Evolutionary conservation across 2,113 vertebrate species (phyloP).

Genomic region (Campylorhamphus procurvoides): DNA sequence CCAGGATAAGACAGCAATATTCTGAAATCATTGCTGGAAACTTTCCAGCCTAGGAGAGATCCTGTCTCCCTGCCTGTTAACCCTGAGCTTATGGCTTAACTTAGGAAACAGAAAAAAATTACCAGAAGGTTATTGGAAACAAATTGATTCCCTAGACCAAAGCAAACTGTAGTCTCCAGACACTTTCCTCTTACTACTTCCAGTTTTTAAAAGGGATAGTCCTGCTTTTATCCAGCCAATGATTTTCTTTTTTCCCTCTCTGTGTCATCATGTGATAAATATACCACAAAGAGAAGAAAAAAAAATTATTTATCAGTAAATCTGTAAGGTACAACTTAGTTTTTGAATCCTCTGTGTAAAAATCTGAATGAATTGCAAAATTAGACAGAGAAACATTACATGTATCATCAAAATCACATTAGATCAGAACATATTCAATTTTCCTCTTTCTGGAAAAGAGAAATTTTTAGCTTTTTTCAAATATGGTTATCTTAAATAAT

Average conservation of each 20-base stretch:
- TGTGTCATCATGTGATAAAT: neutral
- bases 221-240: neutral
- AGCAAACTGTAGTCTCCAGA: neutral
- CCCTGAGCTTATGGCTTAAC: neutral
- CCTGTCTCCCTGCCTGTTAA: neutral
- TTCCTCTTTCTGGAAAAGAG: neutral
- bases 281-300: neutral
- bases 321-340: neutral
- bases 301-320: neutral
- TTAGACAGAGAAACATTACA: neutral
- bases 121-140: slow-evolving; percentile 25
- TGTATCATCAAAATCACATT: neutral
- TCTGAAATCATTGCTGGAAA: neutral
- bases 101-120: slow-evolving; percentile 35
- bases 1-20: neutral
- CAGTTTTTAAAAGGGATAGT: neutral
- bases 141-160: slow-evolving; percentile 42
- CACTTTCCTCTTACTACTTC: neutral
- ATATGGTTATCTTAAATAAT: neutral
- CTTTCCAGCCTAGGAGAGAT: neutral
- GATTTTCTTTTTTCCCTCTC: neutral
- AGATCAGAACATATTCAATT: slow-evolving; percentile 2
- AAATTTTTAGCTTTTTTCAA: neutral
- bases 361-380: slow-evolving; percentile 9
- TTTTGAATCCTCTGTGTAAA: neutral